phyloP scores from a whole-genome alignment of 2,888 invertebrate genomes.

The Ypsolopha sequella region DNA sequence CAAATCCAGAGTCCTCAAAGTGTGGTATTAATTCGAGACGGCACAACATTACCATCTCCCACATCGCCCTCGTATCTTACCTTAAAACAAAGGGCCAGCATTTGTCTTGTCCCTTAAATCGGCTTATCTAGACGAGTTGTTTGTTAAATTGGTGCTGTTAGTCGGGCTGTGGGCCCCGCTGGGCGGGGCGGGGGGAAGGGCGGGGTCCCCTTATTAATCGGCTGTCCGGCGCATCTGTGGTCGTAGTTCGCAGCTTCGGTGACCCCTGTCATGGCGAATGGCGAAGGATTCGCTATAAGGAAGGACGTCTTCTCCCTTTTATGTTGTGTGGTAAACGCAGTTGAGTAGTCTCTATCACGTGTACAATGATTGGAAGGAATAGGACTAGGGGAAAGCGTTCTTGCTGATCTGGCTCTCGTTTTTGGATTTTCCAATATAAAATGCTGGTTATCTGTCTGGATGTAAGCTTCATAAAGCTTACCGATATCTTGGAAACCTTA shows the following conservation, averaged over 20 bases:
- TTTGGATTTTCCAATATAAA: too few species aligned
- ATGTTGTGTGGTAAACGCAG: not conserved
- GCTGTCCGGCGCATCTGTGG: constrained; percentile 66
- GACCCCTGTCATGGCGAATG: constrained; percentile 39
- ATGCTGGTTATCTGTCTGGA: too few species aligned
- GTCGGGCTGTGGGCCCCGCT: constrained; percentile 24
- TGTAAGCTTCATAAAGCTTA: too few species aligned
- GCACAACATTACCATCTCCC: too few species aligned
- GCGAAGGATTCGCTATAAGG: not conserved
- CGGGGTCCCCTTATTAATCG: constrained; percentile 63
- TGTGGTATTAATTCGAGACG: not conserved
- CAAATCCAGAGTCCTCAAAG: not conserved
- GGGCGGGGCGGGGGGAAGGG: constrained; percentile 22
- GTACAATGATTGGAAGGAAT: too few species aligned
- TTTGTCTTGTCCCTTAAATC: constrained; percentile 13
- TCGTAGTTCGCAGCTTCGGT: constrained; percentile 36
- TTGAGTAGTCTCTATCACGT: not conserved
- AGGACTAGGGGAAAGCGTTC: too few species aligned
- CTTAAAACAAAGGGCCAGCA: not conserved
- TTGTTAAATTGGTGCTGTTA: constrained; percentile 45
- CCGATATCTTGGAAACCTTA: too few species aligned
- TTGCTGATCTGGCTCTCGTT: too few species aligned
- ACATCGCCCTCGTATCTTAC: too few species aligned
- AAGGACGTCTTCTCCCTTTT: not conserved
- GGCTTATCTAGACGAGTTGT: constrained; percentile 21